phyloP scores from a whole-genome alignment of 2,888 invertebrate genomes.

The Tachina grossa region DNA sequence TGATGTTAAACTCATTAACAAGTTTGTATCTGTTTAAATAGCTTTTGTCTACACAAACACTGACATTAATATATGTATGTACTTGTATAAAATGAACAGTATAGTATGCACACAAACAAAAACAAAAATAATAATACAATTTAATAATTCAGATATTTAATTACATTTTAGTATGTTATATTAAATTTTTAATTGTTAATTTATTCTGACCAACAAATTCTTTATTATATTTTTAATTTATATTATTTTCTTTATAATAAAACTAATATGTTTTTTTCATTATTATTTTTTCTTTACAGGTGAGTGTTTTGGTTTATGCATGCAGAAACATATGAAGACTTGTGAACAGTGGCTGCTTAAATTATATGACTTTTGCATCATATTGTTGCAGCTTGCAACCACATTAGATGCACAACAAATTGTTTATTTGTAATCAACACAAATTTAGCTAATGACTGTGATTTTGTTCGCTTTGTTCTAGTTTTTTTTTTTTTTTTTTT shows the following conservation, averaged over 20 bases:
- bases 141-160: constrained; percentile 1
- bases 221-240: constrained; percentile 3
- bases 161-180: constrained; percentile 7
- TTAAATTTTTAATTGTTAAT: constrained; percentile 51
- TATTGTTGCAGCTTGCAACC: background rate
- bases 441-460: constrained; percentile 13
- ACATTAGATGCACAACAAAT: background rate
- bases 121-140: background rate
- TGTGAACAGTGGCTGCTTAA: background rate
- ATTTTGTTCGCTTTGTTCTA: constrained; percentile 4
- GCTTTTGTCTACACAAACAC: background rate
- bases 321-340: background rate
- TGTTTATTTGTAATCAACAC: background rate
- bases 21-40: constrained; percentile 40
- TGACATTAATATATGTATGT: background rate
- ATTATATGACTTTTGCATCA: background rate
- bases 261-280: constrained; percentile 18
- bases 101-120: background rate
- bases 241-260: constrained; percentile 22
- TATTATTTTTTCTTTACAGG: constrained; percentile 63
- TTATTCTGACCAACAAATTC: constrained; percentile 42
- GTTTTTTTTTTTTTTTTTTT: background rate
- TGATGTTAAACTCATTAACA: constrained; percentile 48
- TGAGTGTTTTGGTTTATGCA: constrained; percentile 50
- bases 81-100: background rate